Conservation (phyloP, 1,140 invertebrate genomes). For the Drosophila rhopaloa region DNA sequence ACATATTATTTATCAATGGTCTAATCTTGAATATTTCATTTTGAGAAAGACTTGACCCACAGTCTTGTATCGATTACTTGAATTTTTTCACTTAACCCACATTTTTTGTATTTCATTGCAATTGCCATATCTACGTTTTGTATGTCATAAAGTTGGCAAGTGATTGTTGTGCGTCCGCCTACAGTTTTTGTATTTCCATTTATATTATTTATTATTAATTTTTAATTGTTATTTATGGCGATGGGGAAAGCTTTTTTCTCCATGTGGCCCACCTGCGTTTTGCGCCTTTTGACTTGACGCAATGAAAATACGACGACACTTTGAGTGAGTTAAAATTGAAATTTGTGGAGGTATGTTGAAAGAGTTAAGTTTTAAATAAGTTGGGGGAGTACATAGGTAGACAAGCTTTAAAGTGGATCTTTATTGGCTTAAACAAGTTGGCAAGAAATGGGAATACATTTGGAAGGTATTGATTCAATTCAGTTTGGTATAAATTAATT, state of each 20-base stretch:
- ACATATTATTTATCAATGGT: conserved; percentile 1
- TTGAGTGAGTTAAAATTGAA: conserved; percentile 22
- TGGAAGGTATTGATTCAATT: too few relatives aligned
- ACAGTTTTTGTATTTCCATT: conserved; percentile 41
- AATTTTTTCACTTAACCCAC: conserved; percentile 21
- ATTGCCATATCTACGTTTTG: conserved; percentile 9
- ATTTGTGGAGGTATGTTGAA: conserved; percentile 23
- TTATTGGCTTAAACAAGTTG: background rate
- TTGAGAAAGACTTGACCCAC: conserved; percentile 16
- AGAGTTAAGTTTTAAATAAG: conserved; percentile 2
- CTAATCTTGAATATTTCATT: conserved; percentile 26
- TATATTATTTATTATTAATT: conserved; percentile 46
- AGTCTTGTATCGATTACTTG: conserved; percentile 11
- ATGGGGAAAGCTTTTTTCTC: conserved; percentile 42
- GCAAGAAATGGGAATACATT: background rate
- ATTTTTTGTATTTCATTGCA: conserved; percentile 32
- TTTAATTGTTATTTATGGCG: conserved; percentile 53
- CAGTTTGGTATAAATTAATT: too few relatives aligned
- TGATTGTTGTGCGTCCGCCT: conserved; percentile 39
- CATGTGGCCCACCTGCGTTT: conserved; percentile 35
- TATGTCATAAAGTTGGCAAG: conserved; percentile 25
- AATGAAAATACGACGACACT: conserved; percentile 29
- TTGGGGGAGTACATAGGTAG: background rate
- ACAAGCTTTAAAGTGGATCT: background rate
- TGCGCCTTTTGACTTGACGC: conserved; percentile 26